Conservation (phyloP, 2,797 vertebrate species). For the Onychomys torridus region DNA sequence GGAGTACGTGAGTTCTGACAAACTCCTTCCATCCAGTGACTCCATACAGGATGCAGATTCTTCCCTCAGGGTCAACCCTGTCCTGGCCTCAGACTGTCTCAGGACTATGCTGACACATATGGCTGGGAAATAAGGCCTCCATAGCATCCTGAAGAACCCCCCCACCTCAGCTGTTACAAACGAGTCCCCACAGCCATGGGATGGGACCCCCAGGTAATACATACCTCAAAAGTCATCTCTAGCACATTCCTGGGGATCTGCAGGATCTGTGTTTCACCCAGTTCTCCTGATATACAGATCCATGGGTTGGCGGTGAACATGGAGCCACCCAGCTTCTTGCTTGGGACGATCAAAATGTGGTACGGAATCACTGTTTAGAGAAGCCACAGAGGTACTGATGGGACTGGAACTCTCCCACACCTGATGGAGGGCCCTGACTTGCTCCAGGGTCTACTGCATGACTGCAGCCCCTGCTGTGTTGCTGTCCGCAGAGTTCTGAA, state of each 20-base stretch:
- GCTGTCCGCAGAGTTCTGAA: not conserved
- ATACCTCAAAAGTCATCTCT: slow-evolving; percentile 99
- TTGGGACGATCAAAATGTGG: slow-evolving; percentile 96
- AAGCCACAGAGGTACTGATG: slow-evolving; percentile 47
- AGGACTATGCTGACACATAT: slow-evolving; percentile 9
- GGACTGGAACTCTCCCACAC: not conserved
- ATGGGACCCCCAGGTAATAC: slow-evolving; percentile 69
- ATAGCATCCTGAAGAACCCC: slow-evolving; percentile 32
- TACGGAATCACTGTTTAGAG: slow-evolving; percentile 96
- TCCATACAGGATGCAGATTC: not conserved
- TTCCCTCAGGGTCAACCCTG: not conserved
- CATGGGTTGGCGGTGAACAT: slow-evolving; percentile 99
- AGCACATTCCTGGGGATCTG: slow-evolving; percentile 96
- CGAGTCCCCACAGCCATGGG: not conserved
- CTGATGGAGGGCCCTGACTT: not conserved
- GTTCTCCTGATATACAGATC: slow-evolving; percentile 98
- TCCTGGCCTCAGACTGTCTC: not conserved
- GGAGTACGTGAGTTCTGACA: not conserved
- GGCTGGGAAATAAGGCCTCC: not conserved
- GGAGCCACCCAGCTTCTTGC: slow-evolving; percentile 98
- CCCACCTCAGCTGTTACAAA: slow-evolving; percentile 41
- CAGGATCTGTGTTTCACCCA: slow-evolving; percentile 97
- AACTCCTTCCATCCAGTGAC: slow-evolving; percentile 22
- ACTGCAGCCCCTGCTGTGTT: not conserved
- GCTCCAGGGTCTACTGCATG: not conserved